Percentiles rank a stretch among this genome's conserved stretches.
Evolutionary conservation across 2,113 vertebrate genomes (phyloP).

Genomic region (Psophia crepitans): DNA sequence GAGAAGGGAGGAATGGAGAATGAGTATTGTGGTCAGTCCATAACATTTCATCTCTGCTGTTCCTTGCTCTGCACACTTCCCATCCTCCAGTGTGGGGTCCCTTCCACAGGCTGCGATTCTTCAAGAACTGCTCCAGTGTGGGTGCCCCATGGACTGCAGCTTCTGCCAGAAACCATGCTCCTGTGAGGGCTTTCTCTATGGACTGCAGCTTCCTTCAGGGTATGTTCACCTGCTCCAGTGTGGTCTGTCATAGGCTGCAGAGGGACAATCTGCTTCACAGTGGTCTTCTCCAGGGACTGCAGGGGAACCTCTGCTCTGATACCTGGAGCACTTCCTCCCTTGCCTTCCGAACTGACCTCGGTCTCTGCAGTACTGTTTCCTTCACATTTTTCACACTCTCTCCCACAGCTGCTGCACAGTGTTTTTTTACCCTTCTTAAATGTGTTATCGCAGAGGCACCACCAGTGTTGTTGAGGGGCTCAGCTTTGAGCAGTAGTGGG

Average conservation of each 20-base stretch:
- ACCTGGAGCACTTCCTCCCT: not conserved
- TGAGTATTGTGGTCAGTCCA: not conserved
- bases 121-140: not conserved
- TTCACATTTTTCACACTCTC: rapidly evolving
- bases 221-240: rapidly evolving
- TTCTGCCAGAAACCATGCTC: not conserved
- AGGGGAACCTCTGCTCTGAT: not conserved
- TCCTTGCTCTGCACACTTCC: not conserved
- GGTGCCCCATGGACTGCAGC: not conserved
- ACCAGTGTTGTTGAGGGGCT: rapidly evolving
- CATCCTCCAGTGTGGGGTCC: rapidly evolving
- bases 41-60: not conserved
- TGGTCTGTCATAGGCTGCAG: not conserved
- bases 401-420: not conserved
- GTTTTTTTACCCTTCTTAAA: not conserved
- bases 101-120: not conserved
- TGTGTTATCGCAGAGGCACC: not conserved
- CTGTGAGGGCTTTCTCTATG: not conserved
- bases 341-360: not conserved
- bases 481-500: not conserved
- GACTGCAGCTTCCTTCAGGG: not conserved
- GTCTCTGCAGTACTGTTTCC: not conserved
- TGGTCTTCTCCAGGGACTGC: not conserved
- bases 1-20: not conserved
- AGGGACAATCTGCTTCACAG: not conserved